Evolutionary conservation across 2,113 vertebrate genomes (phyloP), one percentile per base, ranked within the genome.

Genomic region (Vimba vimba): DNA sequence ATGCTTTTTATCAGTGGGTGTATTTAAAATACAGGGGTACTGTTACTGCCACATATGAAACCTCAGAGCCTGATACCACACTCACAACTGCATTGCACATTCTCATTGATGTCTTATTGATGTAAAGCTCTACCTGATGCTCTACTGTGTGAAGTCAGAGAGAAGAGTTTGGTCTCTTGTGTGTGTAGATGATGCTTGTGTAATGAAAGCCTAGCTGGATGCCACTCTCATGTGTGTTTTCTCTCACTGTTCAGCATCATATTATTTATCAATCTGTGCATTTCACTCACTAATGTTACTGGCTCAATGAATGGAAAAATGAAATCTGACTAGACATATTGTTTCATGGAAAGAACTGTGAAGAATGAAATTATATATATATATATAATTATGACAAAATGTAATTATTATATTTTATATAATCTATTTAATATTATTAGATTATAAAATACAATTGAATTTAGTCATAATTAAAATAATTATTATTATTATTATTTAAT

Each of bases 81-180:
- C 11, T 76, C n/a, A 6, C 50, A 55, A 19, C 17, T 21, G 19
- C 55, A 71, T 71, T 39, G 68, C 36, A 21, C 13, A 55, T 21
- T 30, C 74, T 30, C n/a, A 76, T 47, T 21, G 47, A 76, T 52
- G 74, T 76, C 2, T 17, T 9, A 27, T 27, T 52, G 73, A 76
- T 27, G 39, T 50, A 8, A 25, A 23, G 43, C 73, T 75, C 23
- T n/a, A 75, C 23, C 73, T n/a, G 71, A 25, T 43, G 10, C 25
- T 52, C 12, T n/a, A 33, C 30, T 33, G 73, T 75, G 23, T 74
- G 71, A 73, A 73, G 36, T 43, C 69, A 66, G 64, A 33, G 64
- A 66, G 52, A 55, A 66, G 52, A 55, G 33, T 17, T 55, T 52
- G 15, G 15, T 6, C 50, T 17, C 50, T 52, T 6, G 1, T 55